Conservation (phyloP, 2,113 vertebrate genomes). For the Pitta sordida region DNA sequence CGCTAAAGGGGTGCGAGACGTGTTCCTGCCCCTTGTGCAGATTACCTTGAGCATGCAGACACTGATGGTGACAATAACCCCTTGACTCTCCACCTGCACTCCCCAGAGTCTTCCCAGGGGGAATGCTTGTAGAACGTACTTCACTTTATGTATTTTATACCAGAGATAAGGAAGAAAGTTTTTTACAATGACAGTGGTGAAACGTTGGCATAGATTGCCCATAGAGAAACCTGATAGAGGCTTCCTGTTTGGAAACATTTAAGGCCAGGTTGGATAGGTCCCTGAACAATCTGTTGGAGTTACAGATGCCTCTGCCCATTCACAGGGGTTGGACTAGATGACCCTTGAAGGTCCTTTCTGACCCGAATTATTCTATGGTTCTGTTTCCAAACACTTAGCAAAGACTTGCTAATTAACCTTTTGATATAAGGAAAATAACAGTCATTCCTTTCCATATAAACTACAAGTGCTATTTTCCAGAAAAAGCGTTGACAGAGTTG, state of each 20-base stretch:
- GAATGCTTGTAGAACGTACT: not conserved
- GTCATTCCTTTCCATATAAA: not conserved
- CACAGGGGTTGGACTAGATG: not conserved
- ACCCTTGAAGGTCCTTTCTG: not conserved
- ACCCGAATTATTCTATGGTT: not conserved
- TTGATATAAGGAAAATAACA: not conserved
- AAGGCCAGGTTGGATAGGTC: no score
- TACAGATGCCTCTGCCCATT: not conserved
- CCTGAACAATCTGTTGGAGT: not conserved
- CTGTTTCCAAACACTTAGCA: not conserved
- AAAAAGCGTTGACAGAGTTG: not conserved
- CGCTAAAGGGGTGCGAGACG: not conserved
- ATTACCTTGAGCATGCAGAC: rapidly evolving
- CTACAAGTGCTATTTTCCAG: not conserved
- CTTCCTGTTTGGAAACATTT: not conserved
- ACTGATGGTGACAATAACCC: not conserved
- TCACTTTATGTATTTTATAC: not conserved
- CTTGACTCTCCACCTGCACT: not conserved
- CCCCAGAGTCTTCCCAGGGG: not conserved
- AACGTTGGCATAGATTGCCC: not conserved
- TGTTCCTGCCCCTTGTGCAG: not conserved
- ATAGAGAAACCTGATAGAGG: not conserved
- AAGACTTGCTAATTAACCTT: not conserved
- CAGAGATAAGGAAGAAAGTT: not conserved
- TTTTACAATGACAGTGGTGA: not conserved